Percentiles rank a stretch among this genome's conserved stretches.
Conservation (phyloP, 2,113 vertebrate species). For the Mirounga angustirostris region DNA sequence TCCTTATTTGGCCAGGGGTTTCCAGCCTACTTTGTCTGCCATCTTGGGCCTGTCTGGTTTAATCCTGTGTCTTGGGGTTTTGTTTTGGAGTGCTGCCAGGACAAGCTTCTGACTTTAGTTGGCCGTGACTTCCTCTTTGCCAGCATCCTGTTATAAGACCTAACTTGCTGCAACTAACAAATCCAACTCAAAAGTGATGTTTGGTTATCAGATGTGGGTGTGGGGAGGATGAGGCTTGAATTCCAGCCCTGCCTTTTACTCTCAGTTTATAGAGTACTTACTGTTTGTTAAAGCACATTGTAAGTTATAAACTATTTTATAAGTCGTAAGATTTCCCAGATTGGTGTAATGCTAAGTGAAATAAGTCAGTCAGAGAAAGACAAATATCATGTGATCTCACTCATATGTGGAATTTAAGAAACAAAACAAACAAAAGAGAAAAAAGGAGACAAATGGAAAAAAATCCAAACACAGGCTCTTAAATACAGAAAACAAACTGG, state of each 20-base stretch:
- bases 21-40: not conserved
- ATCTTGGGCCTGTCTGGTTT: not conserved
- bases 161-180: not conserved
- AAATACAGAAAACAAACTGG: not conserved
- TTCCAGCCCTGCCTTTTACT: not conserved
- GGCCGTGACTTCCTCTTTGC: not conserved
- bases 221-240: not conserved
- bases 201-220: not conserved
- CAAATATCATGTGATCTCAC: not conserved
- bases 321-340: not conserved
- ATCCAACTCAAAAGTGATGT: not conserved
- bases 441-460: not conserved
- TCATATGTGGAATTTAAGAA: not conserved
- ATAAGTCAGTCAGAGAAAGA: not conserved
- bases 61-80: not conserved
- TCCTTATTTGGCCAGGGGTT: not conserved
- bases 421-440: not conserved
- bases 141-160: not conserved
- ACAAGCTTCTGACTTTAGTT: not conserved
- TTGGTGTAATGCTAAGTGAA: not conserved
- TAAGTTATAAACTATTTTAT: slow-evolving; percentile 19
- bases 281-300: not conserved
- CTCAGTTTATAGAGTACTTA: not conserved
- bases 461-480: not conserved
- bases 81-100: not conserved